A percentile compares a stretch with the other conserved stretches of the same genome.
Conservation (phyloP, 2,113 vertebrate species). For the Rousettus leschenaultii region DNA sequence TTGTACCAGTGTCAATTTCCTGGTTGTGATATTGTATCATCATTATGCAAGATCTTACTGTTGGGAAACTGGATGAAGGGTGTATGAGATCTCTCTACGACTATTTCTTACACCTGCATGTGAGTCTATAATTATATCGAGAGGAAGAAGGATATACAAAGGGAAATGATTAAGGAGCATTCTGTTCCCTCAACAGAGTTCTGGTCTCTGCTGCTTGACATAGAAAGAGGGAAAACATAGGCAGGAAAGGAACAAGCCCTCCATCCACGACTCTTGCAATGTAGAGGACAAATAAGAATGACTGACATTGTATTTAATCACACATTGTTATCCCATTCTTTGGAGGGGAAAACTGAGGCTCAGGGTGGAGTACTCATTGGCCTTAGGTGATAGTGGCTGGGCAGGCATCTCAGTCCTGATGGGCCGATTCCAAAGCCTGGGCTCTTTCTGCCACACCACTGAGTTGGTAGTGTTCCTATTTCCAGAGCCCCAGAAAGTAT, state of each 20-base stretch:
- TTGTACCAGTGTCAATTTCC: background rate
- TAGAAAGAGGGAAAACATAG: background rate
- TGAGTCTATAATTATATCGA: background rate
- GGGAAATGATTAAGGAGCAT: background rate
- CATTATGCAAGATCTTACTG: background rate
- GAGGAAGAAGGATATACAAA: background rate
- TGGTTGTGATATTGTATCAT: background rate
- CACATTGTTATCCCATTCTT: background rate
- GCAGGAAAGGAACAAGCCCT: background rate
- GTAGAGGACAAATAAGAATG: background rate
- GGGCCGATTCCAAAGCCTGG: background rate
- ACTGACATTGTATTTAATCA: background rate
- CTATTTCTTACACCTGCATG: background rate
- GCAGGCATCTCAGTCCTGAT: too few relatives aligned
- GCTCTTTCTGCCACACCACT: background rate
- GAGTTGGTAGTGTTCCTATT: background rate
- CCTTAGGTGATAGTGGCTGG: background rate
- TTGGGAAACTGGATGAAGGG: background rate
- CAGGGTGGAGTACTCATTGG: background rate
- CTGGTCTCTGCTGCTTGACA: background rate
- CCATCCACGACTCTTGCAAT: background rate
- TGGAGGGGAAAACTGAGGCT: background rate
- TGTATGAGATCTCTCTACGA: background rate
- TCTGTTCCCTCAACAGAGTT: background rate
- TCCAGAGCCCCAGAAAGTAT: background rate